Base-by-base conservation (phyloP, 37 sponge, comb jelly and placozoan genomes). In the Corticium candelabrum region DNA sequence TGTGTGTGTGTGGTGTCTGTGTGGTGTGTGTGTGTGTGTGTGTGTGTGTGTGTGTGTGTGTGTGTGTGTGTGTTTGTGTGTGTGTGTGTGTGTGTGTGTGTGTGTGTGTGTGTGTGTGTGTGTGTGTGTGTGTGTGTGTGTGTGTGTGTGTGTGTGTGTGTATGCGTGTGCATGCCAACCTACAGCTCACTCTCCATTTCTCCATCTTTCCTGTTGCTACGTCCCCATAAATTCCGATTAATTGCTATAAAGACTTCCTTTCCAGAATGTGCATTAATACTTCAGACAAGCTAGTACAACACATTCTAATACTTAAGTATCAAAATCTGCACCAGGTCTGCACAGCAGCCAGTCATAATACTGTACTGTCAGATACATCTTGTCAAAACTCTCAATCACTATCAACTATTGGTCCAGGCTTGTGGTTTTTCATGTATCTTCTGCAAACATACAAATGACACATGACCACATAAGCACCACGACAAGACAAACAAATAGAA, bases 51-150 rank as follows among this genome's bases (percentile, higher is more conserved):
- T 4, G 7, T 7, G 76, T 30, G 76, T 75, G 76, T 30, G 76
- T 5, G 76, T 30, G 38, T 30, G 36, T 34, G 39, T 7, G 35
- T 30, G 15, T 4, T 3, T 7, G 76, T 30, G 76, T 4, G 7
- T 7, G 76, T 30, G 76, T 75, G 76, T 30, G 76, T 5, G 76
- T 30, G 76, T 30, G 7, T 74, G 33, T 1, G 91, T 90, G 1
- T 74, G 80, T 38, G 7, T 34, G 41, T 33, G 38, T 33, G 32
- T 3, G 34, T 29, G 75, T 68, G 21, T 41, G 68, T 35, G 62
- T 15, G 67, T 41, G 38, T 5, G 82, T 74, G 75, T 31, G 76
- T 33, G 7, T n/a, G n/a, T n/a, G n/a, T n/a, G n/a, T n/a, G n/a
- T n/a, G n/a, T n/a, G n/a, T 36, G 33, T 67, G 68, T 77, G 43